A percentile compares a stretch with the other conserved stretches of the same genome.
Evolutionary conservation across 2,113 vertebrate genomes (phyloP).

Genomic region (Narcine bancroftii): DNA sequence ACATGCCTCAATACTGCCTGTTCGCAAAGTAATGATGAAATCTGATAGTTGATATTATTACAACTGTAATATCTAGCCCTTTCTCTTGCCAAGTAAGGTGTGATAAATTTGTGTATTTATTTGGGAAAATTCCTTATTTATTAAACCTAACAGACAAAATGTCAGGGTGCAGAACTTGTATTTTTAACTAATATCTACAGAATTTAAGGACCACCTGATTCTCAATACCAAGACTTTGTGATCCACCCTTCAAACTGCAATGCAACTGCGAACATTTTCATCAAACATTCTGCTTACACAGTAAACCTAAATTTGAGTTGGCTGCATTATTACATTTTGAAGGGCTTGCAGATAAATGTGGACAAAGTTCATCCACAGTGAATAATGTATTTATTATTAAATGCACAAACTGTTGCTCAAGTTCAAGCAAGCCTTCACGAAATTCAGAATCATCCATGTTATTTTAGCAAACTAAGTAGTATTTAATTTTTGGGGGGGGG

Average conservation of each 20-base stretch:
- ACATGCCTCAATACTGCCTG: too few relatives aligned
- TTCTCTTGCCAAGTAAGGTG: not conserved
- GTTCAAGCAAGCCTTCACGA: not conserved
- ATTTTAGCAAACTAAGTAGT: conserved; percentile 44
- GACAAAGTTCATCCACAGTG: not conserved
- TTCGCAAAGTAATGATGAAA: too few relatives aligned
- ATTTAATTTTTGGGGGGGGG: too few relatives aligned
- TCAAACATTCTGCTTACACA: not conserved
- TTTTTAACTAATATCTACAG: not conserved
- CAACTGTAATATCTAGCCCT: too few relatives aligned
- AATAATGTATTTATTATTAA: not conserved
- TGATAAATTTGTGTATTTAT: not conserved
- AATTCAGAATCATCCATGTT: not conserved
- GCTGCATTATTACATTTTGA: not conserved
- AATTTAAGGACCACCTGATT: not conserved
- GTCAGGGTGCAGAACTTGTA: not conserved
- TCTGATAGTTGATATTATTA: too few relatives aligned
- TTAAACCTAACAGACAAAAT: not conserved
- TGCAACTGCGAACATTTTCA: not conserved
- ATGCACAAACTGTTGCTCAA: not conserved
- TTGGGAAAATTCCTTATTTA: not conserved
- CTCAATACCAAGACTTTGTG: not conserved
- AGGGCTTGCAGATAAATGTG: not conserved
- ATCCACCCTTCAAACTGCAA: not conserved
- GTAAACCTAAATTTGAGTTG: not conserved